Evolutionary conservation across 2,113 vertebrate species (phyloP).

Genomic region (Proteles cristata): DNA sequence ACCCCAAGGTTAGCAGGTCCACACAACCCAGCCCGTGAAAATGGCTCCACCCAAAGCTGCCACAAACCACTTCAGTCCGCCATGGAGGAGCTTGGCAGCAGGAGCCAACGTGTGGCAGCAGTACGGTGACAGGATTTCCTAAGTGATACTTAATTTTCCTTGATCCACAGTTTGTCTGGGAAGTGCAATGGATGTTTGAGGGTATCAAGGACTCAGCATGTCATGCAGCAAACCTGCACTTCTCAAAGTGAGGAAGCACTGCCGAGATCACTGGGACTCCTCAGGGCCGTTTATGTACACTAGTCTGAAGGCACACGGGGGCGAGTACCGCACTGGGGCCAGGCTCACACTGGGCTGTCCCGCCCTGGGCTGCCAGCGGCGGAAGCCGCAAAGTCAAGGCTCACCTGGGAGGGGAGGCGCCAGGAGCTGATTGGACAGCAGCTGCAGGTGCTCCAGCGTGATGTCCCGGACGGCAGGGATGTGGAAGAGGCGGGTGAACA

Average conservation of each 20-base stretch:
- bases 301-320: fast-evolving
- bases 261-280: neutral
- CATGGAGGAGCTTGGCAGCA: neutral
- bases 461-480: conserved; percentile 97
- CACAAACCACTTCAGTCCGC: neutral
- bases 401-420: conserved; percentile 97
- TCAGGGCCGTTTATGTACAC: fast-evolving
- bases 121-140: neutral
- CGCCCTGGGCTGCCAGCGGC: too few species aligned
- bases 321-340: neutral
- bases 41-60: neutral
- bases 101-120: neutral
- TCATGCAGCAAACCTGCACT: too few species aligned
- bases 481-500: conserved; percentile 97
- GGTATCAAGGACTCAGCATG: too few species aligned
- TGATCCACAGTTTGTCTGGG: neutral
- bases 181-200: neutral
- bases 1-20: too few species aligned
- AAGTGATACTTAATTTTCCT: neutral
- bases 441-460: conserved; percentile 97
- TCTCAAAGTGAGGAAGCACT: neutral
- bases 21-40: neutral
- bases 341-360: neutral
- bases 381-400: neutral
- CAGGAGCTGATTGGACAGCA: conserved; percentile 97